Evolutionary conservation across 2,888 invertebrate species (phyloP), one percentile per base, ranked within the genome.

Genomic region (Eutolmus rufibarbis): DNA sequence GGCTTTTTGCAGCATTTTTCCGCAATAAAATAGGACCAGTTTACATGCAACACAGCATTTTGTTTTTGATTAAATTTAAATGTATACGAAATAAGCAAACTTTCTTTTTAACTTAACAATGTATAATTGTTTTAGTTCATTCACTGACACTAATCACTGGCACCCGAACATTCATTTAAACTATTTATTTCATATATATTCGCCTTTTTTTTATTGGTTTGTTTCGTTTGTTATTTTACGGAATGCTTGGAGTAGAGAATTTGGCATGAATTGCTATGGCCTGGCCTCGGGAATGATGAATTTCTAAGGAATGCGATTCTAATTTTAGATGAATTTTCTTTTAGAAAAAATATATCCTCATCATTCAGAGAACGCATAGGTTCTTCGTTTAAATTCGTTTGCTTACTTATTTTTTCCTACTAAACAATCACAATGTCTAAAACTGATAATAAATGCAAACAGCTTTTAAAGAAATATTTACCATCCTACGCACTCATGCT

Each of bases 21-120:
- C 79, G 46, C 79, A 28, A 51, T 28, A 5, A 51, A 28, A 46
- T 28, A 51, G 51, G 37, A n/a, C 9, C n/a, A 79, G 16, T 23
- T 78, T 78, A 43, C 23, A 28, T 79, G 79, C 79, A 79, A 79
- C 79, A 79, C 34, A 51, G 79, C 79, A 79, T 79, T 79, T 46
- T 46, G 51, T 46, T 79, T 51, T 79, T 5, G 4, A 51, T 79
- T 66, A 66, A 66, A 66, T 28, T 66, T 66, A 66, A 51, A 34
- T 88, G 34, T 66, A 86, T 84, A 88, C 51, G 85, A 87, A 78
- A 88, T 89, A 28, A 89, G 88, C 88, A 87, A 86, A 88, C 87
- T 87, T 88, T 28, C 2, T 23, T 66, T 56, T 66, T 23, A 23
- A 9, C 4, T 23, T 12, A 66, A 19, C 28, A 66, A 66, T 66